Percentiles rank a stretch among this genome's conserved stretches.
Evolutionary conservation across 2,113 vertebrate species (phyloP).

Genomic region (Camelus dromedarius): DNA sequence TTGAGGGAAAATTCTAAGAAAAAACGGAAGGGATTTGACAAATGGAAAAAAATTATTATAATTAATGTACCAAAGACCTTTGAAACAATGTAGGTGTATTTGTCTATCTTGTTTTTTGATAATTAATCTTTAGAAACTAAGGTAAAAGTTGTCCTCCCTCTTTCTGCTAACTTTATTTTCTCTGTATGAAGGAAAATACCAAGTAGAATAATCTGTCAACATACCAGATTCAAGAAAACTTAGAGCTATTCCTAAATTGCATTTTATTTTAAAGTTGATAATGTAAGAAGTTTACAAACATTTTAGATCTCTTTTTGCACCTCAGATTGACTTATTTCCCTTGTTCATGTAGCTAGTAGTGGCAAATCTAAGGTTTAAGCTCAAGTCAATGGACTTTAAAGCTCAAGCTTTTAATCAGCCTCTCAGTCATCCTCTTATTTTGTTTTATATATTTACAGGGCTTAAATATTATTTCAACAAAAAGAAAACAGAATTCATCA

Average conservation of each 20-base stretch:
- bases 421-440: slow-evolving; percentile 23
- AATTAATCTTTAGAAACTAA: neutral
- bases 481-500: neutral
- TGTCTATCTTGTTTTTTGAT: neutral
- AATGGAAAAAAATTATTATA: neutral
- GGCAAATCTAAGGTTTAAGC: neutral
- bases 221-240: neutral
- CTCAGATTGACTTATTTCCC: neutral
- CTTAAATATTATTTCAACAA: neutral
- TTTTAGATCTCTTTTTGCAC: neutral
- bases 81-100: neutral
- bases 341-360: neutral
- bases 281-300: neutral
- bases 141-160: neutral
- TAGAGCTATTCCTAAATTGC: neutral
- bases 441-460: neutral
- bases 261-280: slow-evolving; percentile 49
- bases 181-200: neutral
- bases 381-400: neutral
- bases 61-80: neutral
- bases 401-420: neutral
- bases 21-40: neutral
- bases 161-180: slow-evolving; percentile 4
- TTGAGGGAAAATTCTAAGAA: slow-evolving; percentile 1
- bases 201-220: slow-evolving; percentile 6